Percentiles rank a stretch among this genome's conserved stretches.
These are phyloP conservation scores for Aramus guarauna DNA, from an alignment of 2,113 vertebrate species.

Conservation along the genomic window DNA sequence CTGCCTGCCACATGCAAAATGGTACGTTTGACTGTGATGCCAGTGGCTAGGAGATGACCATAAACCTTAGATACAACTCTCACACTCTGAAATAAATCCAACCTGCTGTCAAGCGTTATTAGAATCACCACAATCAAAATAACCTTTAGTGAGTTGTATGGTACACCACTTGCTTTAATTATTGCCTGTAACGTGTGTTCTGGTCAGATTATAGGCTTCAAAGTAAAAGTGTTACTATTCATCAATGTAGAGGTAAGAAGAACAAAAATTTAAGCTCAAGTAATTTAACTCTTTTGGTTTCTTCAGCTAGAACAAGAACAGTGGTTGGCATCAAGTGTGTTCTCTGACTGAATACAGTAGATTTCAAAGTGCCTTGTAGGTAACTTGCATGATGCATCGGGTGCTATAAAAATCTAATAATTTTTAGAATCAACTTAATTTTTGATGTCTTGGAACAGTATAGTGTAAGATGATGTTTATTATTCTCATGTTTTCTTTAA, in stretches of 20 bases:
- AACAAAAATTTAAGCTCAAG: background rate
- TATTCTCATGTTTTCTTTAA: background rate
- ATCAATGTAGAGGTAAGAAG: background rate
- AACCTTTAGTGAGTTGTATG: background rate
- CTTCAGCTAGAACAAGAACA: background rate
- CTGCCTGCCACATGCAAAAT: slow-evolving; percentile 45
- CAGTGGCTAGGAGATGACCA: slow-evolving; percentile 43
- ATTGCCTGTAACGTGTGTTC: background rate
- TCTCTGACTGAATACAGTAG: background rate
- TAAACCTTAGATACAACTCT: slow-evolving; percentile 29
- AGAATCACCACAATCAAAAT: background rate
- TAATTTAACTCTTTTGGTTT: background rate
- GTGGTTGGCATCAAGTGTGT: background rate
- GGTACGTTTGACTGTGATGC: slow-evolving; percentile 1
- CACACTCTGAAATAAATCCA: slow-evolving; percentile 43
- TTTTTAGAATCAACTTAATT: background rate
- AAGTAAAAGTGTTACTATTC: background rate
- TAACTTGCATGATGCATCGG: background rate
- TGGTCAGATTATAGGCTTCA: background rate
- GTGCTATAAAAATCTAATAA: background rate
- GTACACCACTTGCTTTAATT: background rate
- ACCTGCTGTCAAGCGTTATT: background rate
- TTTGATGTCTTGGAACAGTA: background rate
- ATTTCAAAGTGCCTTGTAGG: background rate
- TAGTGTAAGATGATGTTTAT: background rate